phyloP scores from a whole-genome alignment of 2,888 invertebrate genomes.

The Drosophila affinis region DNA sequence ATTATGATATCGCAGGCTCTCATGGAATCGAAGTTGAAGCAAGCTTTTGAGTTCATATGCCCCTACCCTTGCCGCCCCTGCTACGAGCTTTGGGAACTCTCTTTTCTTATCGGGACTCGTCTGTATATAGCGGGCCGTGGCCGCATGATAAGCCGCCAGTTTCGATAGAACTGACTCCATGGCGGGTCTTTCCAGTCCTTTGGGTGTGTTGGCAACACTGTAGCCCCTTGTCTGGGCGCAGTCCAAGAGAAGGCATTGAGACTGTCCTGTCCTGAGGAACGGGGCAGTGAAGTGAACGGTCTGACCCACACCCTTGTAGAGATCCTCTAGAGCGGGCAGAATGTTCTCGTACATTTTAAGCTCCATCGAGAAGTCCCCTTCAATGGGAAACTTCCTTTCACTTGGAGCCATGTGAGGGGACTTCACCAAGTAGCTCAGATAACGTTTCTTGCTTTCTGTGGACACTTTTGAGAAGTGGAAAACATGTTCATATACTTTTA shows the following conservation, averaged over 20 bases:
- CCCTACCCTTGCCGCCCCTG: conserved; percentile 3
- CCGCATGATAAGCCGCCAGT: conserved; percentile 80
- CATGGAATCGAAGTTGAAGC: conserved; percentile 54
- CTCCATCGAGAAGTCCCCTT: conserved; percentile 61
- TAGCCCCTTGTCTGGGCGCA: conserved; percentile 66
- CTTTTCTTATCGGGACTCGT: conserved; percentile 21
- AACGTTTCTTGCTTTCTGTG: conserved; percentile 47
- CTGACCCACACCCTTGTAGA: conserved; percentile 60
- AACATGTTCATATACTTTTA: background rate
- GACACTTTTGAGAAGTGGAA: background rate
- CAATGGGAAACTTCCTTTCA: conserved; percentile 29
- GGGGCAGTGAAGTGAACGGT: conserved; percentile 58
- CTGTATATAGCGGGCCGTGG: conserved; percentile 64
- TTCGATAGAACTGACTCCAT: conserved; percentile 65
- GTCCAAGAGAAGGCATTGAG: conserved; percentile 64
- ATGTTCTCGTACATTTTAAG: conserved; percentile 59
- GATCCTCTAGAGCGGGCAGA: conserved; percentile 66
- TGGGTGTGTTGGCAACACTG: conserved; percentile 54
- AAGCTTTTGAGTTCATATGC: conserved; percentile 22
- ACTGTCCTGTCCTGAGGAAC: conserved; percentile 25
- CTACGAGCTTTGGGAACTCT: conserved; percentile 27
- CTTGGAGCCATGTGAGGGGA: conserved; percentile 20
- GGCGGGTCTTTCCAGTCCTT: conserved; percentile 67
- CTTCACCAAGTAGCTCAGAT: conserved; percentile 58
- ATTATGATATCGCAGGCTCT: conserved; percentile 55